Percentiles rank a stretch among this genome's conserved stretches.
Evolutionary conservation across 2,113 vertebrate species (phyloP).

Genomic region (Zosterops hypoxanthus): DNA sequence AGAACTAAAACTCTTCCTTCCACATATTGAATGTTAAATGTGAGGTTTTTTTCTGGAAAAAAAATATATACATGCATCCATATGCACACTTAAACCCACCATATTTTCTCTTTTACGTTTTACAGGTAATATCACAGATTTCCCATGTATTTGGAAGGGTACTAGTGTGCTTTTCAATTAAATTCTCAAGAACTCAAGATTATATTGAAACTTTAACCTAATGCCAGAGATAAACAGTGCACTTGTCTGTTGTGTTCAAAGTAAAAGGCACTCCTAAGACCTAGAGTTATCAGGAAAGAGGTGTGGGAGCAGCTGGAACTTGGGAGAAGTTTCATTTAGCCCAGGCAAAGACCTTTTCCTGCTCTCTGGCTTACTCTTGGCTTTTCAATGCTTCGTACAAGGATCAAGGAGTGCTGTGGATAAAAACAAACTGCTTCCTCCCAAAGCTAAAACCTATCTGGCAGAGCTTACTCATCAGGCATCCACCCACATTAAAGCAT

Average conservation of each 20-base stretch:
- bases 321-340: neutral
- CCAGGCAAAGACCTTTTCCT: neutral
- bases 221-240: neutral
- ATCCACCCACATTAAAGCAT: slow-evolving; percentile 35
- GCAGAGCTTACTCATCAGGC: slow-evolving; percentile 20
- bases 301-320: neutral
- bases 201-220: neutral
- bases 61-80: neutral
- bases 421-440: neutral
- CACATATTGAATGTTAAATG: neutral
- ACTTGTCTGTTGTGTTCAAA: neutral
- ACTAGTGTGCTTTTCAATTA: neutral
- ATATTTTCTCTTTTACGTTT: neutral
- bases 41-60: neutral
- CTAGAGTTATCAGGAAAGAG: neutral
- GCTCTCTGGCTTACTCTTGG: neutral
- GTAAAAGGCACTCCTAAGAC: neutral
- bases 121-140: neutral
- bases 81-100: neutral
- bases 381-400: neutral
- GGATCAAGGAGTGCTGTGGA: neutral
- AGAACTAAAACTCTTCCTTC: neutral
- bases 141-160: neutral
- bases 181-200: neutral
- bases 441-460: neutral